Conservation (phyloP, 2,113 vertebrate species). For the Microtus richardsoni region DNA sequence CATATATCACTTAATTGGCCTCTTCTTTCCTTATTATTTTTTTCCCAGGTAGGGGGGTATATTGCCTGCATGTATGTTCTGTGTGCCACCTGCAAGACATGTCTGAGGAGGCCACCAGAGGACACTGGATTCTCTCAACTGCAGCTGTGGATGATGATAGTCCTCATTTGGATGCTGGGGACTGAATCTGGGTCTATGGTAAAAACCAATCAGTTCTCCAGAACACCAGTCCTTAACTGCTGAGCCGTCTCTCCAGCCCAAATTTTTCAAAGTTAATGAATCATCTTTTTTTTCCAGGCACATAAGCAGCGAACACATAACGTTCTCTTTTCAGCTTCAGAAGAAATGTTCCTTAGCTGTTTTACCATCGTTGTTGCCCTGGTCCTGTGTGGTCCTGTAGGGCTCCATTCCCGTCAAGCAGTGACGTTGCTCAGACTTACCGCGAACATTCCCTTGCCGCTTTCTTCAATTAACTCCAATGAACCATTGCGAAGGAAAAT, state of each 20-base stretch:
- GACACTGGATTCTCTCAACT: not conserved
- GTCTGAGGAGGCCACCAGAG: too few relatives aligned
- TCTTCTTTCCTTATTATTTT: not conserved
- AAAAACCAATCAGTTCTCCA: not conserved
- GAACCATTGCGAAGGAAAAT: conserved; percentile 36
- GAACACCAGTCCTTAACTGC: not conserved
- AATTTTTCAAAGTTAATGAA: not conserved
- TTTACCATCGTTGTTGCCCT: not conserved
- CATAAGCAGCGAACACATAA: not conserved
- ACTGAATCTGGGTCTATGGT: not conserved
- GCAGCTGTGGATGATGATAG: not conserved
- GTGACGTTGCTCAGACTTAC: not conserved
- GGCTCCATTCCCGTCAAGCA: not conserved
- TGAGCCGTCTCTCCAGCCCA: not conserved
- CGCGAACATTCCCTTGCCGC: not conserved
- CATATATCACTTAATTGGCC: not conserved
- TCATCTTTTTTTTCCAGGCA: conserved; percentile 19
- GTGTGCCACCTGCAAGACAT: not conserved
- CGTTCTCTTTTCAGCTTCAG: not conserved
- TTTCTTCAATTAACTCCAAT: conserved; percentile 50
- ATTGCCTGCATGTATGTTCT: too few relatives aligned
- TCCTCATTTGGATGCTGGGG: not conserved
- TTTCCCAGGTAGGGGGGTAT: not conserved
- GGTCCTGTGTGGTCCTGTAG: not conserved
- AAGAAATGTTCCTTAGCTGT: not conserved